A percentile compares a stretch with the other conserved stretches of the same genome.
phyloP scores from a whole-genome alignment of 2,888 invertebrate genomes.

The Lasioglossum pauxillum region DNA sequence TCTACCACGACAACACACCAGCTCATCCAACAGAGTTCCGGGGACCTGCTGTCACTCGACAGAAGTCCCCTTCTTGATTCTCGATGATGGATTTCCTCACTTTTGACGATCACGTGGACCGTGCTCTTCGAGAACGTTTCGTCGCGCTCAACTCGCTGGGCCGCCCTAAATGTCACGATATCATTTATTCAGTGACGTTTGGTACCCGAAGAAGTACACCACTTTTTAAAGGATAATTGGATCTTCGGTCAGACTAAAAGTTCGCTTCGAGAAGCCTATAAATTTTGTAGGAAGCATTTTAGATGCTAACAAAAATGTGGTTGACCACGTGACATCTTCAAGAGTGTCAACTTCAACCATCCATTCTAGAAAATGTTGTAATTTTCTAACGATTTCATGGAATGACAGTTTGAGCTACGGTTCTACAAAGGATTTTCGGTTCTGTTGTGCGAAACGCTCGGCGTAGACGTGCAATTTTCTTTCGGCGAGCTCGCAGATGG shows the following conservation, averaged over 20 bases:
- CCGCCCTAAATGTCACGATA: not conserved
- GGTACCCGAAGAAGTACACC: not conserved
- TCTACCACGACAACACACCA: slow-evolving; percentile 68
- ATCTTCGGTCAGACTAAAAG: too few relatives aligned
- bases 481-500: slow-evolving; percentile 16
- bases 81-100: slow-evolving; percentile 13
- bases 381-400: not conserved
- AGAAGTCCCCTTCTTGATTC: not conserved
- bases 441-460: not conserved
- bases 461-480: not conserved
- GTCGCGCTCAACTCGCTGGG: not conserved
- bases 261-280: not conserved
- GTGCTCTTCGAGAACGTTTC: slow-evolving; percentile 25
- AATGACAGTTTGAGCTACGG: not conserved
- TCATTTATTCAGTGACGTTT: not conserved
- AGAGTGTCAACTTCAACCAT: not conserved
- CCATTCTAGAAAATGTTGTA: not conserved
- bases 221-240: not conserved
- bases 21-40: slow-evolving; percentile 65
- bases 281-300: not conserved
- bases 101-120: not conserved
- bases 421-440: not conserved
- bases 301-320: not conserved
- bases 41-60: slow-evolving; percentile 5
- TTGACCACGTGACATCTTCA: not conserved